Evolutionary conservation across 2,113 vertebrate genomes (phyloP), one percentile per base, ranked within the genome.

Genomic region (Lampris megalopsis): DNA sequence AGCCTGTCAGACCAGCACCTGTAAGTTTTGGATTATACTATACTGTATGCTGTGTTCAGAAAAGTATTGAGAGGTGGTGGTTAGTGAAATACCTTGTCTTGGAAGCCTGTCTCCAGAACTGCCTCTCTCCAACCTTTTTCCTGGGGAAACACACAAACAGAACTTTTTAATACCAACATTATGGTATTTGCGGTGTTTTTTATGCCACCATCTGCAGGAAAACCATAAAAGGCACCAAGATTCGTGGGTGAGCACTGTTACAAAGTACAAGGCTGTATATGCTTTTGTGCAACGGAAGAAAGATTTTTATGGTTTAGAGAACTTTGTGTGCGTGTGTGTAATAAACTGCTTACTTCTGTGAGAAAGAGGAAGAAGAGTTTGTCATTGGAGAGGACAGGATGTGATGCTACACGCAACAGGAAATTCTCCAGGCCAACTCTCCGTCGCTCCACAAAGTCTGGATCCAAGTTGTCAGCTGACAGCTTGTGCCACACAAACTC

Each of bases 401-500:
- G 97, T 4, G 96, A 97, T 81, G 96, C 96, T 75, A 98, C 94
- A 52, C 97, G 96, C 71, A 98, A 79, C 63, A 98, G 91, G 81
- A 98, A 98, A 90, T 97, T 98, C 89, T 98, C 97, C 91, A 98
- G 92, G 57, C 97, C 97, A 0, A 97, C 95, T 80, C 97, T 92
- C 71, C 97, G 91, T 82, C 97, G 93, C 88, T 98, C 97, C 68
- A 98, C 97, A 89, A 98, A 98, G 86, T 98, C 97, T 2, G 97
- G 97, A 90, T 98, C 97, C 85, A 98, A 96, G 77, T 98, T 98
- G 91, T 98, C 97, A 38, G 97, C 96, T 9, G 97, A 96, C 11
- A 98, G 91, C 81, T 98, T 98, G 90, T 98, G 97, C 97, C 97
- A 98, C 84, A 97, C 96, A 82, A 98, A 98, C 92, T 98, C 97